Evolutionary conservation across 2,888 invertebrate genomes (phyloP), one percentile per base, ranked within the genome.

Genomic region (Octodonta nipae): DNA sequence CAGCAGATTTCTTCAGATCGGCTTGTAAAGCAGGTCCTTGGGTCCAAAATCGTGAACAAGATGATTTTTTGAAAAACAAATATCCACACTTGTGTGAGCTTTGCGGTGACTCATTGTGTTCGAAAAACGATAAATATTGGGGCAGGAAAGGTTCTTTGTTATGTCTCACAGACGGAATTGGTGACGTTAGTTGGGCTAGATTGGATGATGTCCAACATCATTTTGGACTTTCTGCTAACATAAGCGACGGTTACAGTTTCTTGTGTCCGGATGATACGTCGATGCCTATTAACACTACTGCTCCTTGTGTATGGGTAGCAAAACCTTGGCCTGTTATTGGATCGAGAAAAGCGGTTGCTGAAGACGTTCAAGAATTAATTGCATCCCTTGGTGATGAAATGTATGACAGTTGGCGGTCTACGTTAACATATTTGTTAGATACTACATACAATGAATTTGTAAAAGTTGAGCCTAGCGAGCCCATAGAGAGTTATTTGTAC

Each of bases 21-120:
- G 81, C 86, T 14, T 93, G 92, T 56, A 83, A 85, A 43, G 82
- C 91, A 0, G 91, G 91, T 0, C 71, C 77, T 0, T 88, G 87
- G 87, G 74, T 81, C 0, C 68, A 73, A 0, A 79, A 86, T 52
- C 56, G 63, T 0, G 44, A 54, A 0, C 63, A 75, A 15, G 83
- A 86, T 47, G 56, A 59, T 2, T 56, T 71, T 45, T 61, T 87
- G 0, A 74, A 79, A 55, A 52, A 50, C 3, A 71, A 67, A 30
- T 86, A 84, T 56, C 69, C 70, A 0, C 76, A 78, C 3, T 63
- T 88, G 0, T 88, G 87, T 48, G 66, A 69, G 3, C 67, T 81
- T 3, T 88, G 88, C 51, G 68, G 71, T 28, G 67, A 68, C 42
- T 68, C 75, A 0, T 55, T 54, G 0, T 87, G 87, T 52, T 67